Base-by-base conservation (phyloP, 2,797 vertebrate species). In the Pangasius djambal region DNA sequence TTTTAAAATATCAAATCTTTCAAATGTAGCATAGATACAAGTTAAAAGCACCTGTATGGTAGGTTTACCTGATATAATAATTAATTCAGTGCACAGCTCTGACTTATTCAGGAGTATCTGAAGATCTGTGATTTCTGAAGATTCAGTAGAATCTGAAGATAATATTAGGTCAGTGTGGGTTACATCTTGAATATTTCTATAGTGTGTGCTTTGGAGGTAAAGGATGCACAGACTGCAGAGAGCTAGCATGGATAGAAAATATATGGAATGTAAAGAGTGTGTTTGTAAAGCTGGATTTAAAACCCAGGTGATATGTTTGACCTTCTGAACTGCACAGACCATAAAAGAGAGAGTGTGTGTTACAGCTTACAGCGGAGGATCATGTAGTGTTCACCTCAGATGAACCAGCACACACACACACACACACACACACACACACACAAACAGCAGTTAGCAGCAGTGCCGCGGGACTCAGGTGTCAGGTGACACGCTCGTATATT, bases 381-480 rank as follows among this genome's bases (percentile, higher is more conserved):
- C 87, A 50, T 63, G 55, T 55, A 65, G n/a, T 77, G 25, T 85
- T 88, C 48, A 78, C 48, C 74, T 70, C 44, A 88, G 74, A 22
- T 86, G 61, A 85, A 85, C 61, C 70, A 48, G 37, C 40, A 28
- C n/a, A 81, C 77, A 81, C 78, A 34, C 50, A 79, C 77, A 79
- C 28, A 55, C 28, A 79, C 75, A 78, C 75, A 78, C 22, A 72
- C n/a, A 34, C 37, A 25, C 20, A 77, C 75, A 78, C 75, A 78
- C 48, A 78, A 22, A 75, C 20, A 77, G 4, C 6, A 55, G 50
- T 81, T 57, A 37, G 34, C 57, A 40, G 31, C 34, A 61, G 34
- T 20, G 28, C 82, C 40, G 13, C 6, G 52, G 81, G 77, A 87
- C 69, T 67, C 57, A 34, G 85, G 89, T 90, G 83, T 90, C 89